A percentile compares a stretch with the other conserved stretches of the same genome.
These are phyloP conservation scores for Aromia moschata DNA, from an alignment of 2,888 invertebrate genomes.

Conservation along the genomic window DNA sequence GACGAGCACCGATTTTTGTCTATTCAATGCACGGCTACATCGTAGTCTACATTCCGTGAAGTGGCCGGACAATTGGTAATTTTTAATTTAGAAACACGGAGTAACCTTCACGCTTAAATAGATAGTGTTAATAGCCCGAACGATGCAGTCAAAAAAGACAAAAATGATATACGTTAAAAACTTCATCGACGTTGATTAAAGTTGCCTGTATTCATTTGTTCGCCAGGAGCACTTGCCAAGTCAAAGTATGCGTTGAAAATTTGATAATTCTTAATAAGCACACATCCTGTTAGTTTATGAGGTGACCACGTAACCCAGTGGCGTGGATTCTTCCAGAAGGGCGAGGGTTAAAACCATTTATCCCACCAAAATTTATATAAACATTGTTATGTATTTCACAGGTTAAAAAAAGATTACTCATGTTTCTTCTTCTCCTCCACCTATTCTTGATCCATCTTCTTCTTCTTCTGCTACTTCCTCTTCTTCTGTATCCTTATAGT, in stretches of 20 bases:
- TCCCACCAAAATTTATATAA: no score
- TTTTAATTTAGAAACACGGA: constrained; percentile 53
- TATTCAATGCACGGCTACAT: no score
- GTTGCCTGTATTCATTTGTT: constrained; percentile 35
- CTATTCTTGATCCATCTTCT: not conserved
- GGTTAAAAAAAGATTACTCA: not conserved
- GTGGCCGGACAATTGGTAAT: constrained; percentile 47
- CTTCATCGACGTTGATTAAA: constrained; percentile 46
- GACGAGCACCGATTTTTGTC: no score
- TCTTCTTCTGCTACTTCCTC: not conserved
- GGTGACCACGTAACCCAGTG: constrained; percentile 16
- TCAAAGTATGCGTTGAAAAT: constrained; percentile 60
- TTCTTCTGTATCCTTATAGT: not conserved
- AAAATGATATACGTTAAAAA: constrained; percentile 44
- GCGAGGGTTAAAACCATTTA: no score
- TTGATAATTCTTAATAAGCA: constrained; percentile 61
- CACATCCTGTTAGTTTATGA: constrained; percentile 52
- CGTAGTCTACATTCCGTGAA: no score
- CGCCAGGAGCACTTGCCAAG: constrained; percentile 33
- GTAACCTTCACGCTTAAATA: constrained; percentile 55
- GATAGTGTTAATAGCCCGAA: constrained; percentile 47
- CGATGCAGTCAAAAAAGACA: constrained; percentile 34
- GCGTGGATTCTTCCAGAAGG: no score
- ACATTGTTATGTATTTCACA: not conserved
- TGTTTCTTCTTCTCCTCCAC: not conserved